Evolutionary conservation across 2,797 vertebrate genomes (phyloP), one percentile per base, ranked within the genome.

Genomic region (Synanceia verrucosa): DNA sequence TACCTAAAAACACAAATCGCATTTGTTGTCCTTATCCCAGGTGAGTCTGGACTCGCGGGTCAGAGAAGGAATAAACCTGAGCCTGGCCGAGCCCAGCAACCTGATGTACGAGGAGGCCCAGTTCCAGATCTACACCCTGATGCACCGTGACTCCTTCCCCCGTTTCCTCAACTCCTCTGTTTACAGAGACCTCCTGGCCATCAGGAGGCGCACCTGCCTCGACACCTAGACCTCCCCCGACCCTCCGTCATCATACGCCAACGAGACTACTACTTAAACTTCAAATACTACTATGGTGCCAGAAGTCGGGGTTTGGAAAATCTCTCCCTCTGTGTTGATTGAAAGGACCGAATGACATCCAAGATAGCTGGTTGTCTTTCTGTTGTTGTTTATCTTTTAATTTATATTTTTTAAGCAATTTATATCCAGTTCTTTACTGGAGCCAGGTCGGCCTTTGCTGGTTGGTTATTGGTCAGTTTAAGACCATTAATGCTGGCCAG

Each of bases 61-160:
- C 78, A 95, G 98, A 92, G 98, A 99, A 93, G 96, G 96, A 86
- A 98, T 99, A 89, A 98, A 99, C 89, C 95, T 93, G 92, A 99
- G 93, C 85, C 92, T 99, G 89, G 74, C 95, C 34, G 96, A 98
- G 85, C 98, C 98, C 75, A 96, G 91, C 84, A 95, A 94, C 90
- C 90, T 95, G 82, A 99, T 99, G 97, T 99, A 99, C 44, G 97
- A 99, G 91, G 98, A 99, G 74, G 98, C 98, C 34, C 98, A 99
- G 84, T 96, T 99, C 73, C 98, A 99, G 93, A 99, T 99, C 91
- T 99, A 99, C 89, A 99, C 96, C 41, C 93, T 99, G 90, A 99
- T 99, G 98, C 98, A 99, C 94, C 97, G 98, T 87, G 98, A 99
- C 95, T 99, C 98, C 93, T 99, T 95, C 85, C 98, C 98, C 76